A percentile compares a stretch with the other conserved stretches of the same genome.
phyloP scores from a whole-genome alignment of 2,113 vertebrate genomes.

The Oxyura jamaicensis region DNA sequence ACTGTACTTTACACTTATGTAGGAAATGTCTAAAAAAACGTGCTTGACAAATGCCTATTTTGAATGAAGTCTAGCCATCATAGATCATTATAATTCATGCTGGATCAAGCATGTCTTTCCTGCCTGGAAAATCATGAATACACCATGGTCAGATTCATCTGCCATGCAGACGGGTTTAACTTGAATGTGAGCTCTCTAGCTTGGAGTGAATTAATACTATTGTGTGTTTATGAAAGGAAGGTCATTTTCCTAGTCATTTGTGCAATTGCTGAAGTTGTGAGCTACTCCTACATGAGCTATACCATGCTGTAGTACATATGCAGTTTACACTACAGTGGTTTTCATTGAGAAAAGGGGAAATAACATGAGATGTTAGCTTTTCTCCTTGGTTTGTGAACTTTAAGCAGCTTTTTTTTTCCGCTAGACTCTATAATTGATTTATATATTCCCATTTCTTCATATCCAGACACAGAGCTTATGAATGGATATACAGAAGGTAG shows the following conservation, averaged over 20 bases:
- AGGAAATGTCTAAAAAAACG: not conserved
- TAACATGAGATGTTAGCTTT: not conserved
- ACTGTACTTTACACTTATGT: not conserved
- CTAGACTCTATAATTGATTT: slow-evolving; percentile 34
- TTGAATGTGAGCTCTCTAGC: not conserved
- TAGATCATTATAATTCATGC: not conserved
- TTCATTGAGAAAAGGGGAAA: slow-evolving; percentile 41
- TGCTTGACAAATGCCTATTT: not conserved
- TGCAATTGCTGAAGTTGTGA: not conserved
- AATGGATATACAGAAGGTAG: slow-evolving; percentile 53
- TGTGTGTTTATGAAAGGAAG: not conserved
- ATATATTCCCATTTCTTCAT: slow-evolving; percentile 46
- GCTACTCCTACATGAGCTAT: not conserved
- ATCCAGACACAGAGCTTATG: slow-evolving; percentile 42
- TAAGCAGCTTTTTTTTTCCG: not conserved
- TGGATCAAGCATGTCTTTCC: not conserved
- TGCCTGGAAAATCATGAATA: not conserved
- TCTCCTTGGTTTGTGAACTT: slow-evolving; percentile 16
- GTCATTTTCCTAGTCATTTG: not conserved
- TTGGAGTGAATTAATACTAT: not conserved
- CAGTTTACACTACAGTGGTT: not conserved
- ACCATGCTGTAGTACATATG: not conserved
- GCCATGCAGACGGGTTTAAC: not conserved
- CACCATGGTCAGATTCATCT: not conserved
- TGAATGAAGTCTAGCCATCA: not conserved